phyloP scores from a whole-genome alignment of 2,888 invertebrate genomes.

The Ophioninae sp. region DNA sequence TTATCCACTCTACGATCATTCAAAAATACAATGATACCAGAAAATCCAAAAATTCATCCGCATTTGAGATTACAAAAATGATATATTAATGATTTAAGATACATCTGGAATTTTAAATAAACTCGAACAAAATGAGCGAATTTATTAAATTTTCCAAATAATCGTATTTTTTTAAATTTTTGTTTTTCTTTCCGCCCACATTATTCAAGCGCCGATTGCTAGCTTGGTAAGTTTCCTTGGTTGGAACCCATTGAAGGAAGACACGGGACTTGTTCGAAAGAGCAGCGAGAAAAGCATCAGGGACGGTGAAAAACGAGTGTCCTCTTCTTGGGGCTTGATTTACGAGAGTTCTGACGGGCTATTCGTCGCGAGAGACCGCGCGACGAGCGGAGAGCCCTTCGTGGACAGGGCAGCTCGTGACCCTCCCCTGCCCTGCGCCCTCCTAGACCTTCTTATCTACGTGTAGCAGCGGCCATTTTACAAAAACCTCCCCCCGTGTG shows the following conservation, averaged over 20 bases:
- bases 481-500: conserved; percentile 59
- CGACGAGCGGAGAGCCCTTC: conserved; percentile 70
- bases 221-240: not conserved
- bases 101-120: too few species aligned
- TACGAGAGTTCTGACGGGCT: conserved; percentile 80
- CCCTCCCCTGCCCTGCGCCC: conserved; percentile 2
- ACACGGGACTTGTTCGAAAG: not conserved
- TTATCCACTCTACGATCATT: too few species aligned
- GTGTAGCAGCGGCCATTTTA: conserved; percentile 77
- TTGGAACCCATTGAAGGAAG: not conserved
- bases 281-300: conserved; percentile 7
- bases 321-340: conserved; percentile 75
- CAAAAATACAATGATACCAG: too few species aligned
- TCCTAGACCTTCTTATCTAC: conserved; percentile 71
- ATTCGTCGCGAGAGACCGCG: conserved; percentile 75
- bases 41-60: too few species aligned
- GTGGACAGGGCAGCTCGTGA: conserved; percentile 47
- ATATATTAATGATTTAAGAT: too few species aligned
- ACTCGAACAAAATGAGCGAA: not conserved
- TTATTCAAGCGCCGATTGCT: conserved; percentile 5
- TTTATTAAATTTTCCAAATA: not conserved
- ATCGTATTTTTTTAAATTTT: too few species aligned
- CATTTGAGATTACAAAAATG: too few species aligned
- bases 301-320: conserved; percentile 63
- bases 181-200: not conserved